Conservation (phyloP, 1,140 invertebrate genomes). For the Lepidostoma basale region DNA sequence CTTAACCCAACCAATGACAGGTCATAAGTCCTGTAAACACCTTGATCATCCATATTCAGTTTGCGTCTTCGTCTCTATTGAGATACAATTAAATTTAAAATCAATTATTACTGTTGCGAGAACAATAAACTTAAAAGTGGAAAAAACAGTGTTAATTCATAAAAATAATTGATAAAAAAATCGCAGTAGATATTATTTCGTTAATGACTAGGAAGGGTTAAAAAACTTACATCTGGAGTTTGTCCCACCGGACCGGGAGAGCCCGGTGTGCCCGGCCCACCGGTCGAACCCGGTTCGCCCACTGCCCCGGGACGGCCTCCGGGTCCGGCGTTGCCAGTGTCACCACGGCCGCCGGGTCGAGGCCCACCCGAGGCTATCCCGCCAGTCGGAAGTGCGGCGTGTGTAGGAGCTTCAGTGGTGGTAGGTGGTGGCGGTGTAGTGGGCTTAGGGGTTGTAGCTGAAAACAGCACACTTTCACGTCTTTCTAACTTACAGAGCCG, state of each 20-base stretch:
- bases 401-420: constrained; percentile 47
- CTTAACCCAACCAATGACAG: too few relatives aligned
- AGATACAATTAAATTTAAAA: too few relatives aligned
- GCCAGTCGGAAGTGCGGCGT: constrained; percentile 49
- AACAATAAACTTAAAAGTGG: too few relatives aligned
- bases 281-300: constrained; percentile 68
- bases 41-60: too few relatives aligned
- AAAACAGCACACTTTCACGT: too few relatives aligned
- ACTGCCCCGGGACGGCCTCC: constrained; percentile 67
- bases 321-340: constrained; percentile 63
- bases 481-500: background rate
- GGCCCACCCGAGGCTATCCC: constrained; percentile 51
- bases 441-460: constrained; percentile 33
- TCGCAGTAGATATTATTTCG: background rate
- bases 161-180: too few relatives aligned
- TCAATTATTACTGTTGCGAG: too few relatives aligned
- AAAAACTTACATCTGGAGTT: constrained; percentile 72
- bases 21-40: too few relatives aligned
- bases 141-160: too few relatives aligned
- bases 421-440: constrained; percentile 35
- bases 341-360: constrained; percentile 53
- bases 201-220: background rate
- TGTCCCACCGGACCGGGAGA: constrained; percentile 72
- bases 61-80: too few relatives aligned
- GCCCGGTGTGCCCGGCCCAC: constrained; percentile 73